Conservation (phyloP, 2,113 vertebrate species). For the Entelurus aequoreus region DNA sequence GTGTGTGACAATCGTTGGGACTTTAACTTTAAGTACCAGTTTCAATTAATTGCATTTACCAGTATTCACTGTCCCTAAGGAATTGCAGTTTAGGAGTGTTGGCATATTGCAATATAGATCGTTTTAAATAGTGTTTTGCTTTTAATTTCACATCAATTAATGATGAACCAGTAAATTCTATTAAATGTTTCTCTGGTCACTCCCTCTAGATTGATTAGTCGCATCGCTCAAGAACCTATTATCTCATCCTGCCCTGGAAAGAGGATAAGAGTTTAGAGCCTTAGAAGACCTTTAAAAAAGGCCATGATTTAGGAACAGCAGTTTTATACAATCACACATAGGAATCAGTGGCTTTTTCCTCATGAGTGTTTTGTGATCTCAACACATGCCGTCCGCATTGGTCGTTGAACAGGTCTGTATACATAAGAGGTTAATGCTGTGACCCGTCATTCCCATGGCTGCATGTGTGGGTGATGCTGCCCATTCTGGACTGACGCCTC, state of each 20-base stretch:
- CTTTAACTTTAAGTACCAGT: no score
- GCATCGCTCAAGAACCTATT: constrained; percentile 51
- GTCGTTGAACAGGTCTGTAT: constrained; percentile 9
- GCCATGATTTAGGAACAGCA: constrained; percentile 35
- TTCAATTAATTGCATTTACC: neutral
- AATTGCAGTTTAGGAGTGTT: neutral
- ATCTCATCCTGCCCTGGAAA: constrained; percentile 43
- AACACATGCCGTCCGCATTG: neutral
- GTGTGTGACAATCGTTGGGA: no score
- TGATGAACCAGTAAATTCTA: neutral
- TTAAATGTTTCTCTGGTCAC: constrained; percentile 2
- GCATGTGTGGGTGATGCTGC: constrained; percentile 20
- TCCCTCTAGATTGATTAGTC: constrained; percentile 33
- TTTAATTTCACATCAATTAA: neutral
- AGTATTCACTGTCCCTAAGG: neutral
- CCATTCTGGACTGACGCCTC: constrained; percentile 19
- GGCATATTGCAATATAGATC: neutral
- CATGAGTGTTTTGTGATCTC: constrained; percentile 9
- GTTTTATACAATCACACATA: constrained; percentile 30
- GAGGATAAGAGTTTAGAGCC: constrained; percentile 52
- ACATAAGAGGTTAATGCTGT: constrained; percentile 13
- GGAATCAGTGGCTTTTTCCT: constrained; percentile 19
- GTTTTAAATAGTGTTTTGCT: neutral
- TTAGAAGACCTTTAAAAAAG: constrained; percentile 52
- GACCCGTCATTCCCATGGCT: constrained; percentile 45